Evolutionary conservation across 2,888 invertebrate genomes (phyloP), one percentile per base, ranked within the genome.

Genomic region (Agapostemon virescens): DNA sequence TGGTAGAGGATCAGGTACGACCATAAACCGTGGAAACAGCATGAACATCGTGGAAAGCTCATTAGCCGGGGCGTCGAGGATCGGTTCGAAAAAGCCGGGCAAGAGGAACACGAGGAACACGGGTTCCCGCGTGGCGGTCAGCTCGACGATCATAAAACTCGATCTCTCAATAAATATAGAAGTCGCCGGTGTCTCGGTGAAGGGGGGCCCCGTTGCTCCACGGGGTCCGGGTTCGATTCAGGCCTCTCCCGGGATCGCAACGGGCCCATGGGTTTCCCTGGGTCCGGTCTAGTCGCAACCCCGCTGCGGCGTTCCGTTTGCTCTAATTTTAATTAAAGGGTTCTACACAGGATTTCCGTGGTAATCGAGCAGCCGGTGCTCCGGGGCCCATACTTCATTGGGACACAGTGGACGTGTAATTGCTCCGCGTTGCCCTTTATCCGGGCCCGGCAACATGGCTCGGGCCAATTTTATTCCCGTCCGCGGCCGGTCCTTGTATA

Each of bases 291-390:
- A 84, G 77, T 83, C 84, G 89, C 84, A 83, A 85, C 86, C 90
- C 90, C 81, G 90, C 89, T 89, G 90, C 61, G 90, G 49, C 78
- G 79, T 77, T 88, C 86, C 85, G 84, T 88, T 89, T 89, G 90
- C 88, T 90, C 90, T 88, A 90, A 90, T 90, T 90, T 90, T 89
- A 90, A 90, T 90, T 89, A 90, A 89, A 88, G 84, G 76, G 83
- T 85, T 73, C 66, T 86, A 88, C 88, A 88, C 84, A 85, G 74
- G 86, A 85, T 87, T 86, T 85, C 83, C 80, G 74, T 84, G 84
- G 82, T 87, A 86, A 88, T 89, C 86, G 82, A 83, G 70, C 75
- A 64, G 81, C 72, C 77, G 68, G 72, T 74, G 33, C 63, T 30
- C 26, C 11, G 74, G 78, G 52, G 69, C 64, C 71, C 66, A 84